Evolutionary conservation across 2,888 invertebrate species (phyloP), one percentile per base, ranked within the genome.

Genomic region (Epicampocera succincta): DNA sequence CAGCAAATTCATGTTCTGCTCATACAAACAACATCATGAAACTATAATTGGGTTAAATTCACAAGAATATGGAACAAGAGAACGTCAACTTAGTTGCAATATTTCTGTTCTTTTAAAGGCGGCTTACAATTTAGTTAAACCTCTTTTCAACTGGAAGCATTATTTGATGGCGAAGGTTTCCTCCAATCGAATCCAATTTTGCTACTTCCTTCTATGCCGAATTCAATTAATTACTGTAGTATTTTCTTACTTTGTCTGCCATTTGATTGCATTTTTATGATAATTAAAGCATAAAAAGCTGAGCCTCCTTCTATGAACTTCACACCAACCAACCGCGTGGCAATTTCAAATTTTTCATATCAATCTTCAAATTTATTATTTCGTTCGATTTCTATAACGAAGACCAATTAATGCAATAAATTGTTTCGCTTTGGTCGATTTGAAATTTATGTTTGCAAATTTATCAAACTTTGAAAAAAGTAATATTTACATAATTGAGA

Each of bases 401-500:
- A 50, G 12, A 29, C 25, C 65, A 65, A 66, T 78, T 68, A 68
- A 63, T 73, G 54, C 25, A 42, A 17, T 38, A 48, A 0, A 21
- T 58, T 46, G 42, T 25, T 40, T 40, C 12, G 29, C 3, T 66
- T 38, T 61, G 52, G 17, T 13, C 13, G 13, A 68, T 50, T 61
- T 46, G 17, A 60, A 60, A 78, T 66, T 78, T 78, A 78, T 71
- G 65, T 69, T 21, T 3, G 38, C 44, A 38, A 48, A 56, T 65
- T 71, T 68, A 63, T 73, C 66, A 54, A 33, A 71, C 52, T 8
- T 15, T 33, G 52, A 61, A 46, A 33, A 60, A 73, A 66, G 11
- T 9, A 52, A 50, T 33, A 65, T 74, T 74, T 69, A 50, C 65
- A 69, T 80, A 80, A 80, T 74, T 80, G 69, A 74, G 69, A 80